Percentiles rank a stretch among this genome's conserved stretches.
These are phyloP conservation scores for Pherbina coryleti DNA, from an alignment of 2,888 invertebrate species.

Conservation along the genomic window DNA sequence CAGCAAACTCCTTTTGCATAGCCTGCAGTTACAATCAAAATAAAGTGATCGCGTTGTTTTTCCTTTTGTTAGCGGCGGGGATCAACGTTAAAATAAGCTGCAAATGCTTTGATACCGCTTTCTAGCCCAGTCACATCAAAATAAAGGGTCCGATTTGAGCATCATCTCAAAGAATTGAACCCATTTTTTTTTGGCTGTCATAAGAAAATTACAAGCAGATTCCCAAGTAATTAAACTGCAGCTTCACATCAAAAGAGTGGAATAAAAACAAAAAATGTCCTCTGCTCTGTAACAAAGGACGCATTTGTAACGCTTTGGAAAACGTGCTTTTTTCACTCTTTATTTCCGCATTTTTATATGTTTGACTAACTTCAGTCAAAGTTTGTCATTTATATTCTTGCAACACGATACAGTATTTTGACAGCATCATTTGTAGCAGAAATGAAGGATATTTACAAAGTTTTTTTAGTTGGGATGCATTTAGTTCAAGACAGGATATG, in stretches of 20 bases:
- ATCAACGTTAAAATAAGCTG: constrained; percentile 25
- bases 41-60: constrained; percentile 32
- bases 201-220: constrained; percentile 15
- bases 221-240: constrained; percentile 16
- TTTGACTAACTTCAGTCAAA: constrained; percentile 24
- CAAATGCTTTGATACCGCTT: constrained; percentile 12
- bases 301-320: constrained; percentile 3
- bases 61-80: constrained; percentile 10
- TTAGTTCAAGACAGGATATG: not conserved
- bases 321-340: not conserved
- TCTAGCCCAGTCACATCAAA: not conserved
- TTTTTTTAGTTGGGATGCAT: not conserved
- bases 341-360: not conserved
- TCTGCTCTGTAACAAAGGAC: not conserved
- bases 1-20: constrained; percentile 9
- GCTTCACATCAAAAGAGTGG: not conserved
- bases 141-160: constrained; percentile 5
- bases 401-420: constrained; percentile 33
- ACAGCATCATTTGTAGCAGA: constrained; percentile 2
- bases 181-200: not conserved
- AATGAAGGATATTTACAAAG: not conserved
- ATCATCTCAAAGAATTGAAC: not conserved
- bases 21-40: constrained; percentile 32
- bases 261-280: not conserved
- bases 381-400: constrained; percentile 11